These are phyloP conservation scores for Eupeodes luniger DNA, from an alignment of 2,888 invertebrate genomes.

Conservation along the genomic window DNA sequence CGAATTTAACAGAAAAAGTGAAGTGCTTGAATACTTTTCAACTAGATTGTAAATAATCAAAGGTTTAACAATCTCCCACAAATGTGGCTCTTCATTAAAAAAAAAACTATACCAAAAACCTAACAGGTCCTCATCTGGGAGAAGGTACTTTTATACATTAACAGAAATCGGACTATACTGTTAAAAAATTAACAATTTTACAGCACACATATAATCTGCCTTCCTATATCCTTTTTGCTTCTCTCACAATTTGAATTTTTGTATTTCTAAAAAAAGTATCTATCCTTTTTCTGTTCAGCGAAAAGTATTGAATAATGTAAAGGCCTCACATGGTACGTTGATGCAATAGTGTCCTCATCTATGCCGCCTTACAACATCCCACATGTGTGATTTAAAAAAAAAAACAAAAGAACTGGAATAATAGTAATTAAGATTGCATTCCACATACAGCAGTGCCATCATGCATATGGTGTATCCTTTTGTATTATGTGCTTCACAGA, in stretches of 20 bases:
- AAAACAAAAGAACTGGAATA: constrained; percentile 63
- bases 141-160: background rate
- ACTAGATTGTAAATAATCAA: constrained; percentile 12
- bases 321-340: constrained; percentile 26
- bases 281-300: constrained; percentile 28
- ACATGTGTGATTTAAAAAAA: constrained; percentile 58
- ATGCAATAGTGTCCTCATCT: constrained; percentile 40
- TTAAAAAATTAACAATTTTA: constrained; percentile 56
- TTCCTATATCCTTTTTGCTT: constrained; percentile 26
- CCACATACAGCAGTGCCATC: constrained; percentile 49
- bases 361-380: constrained; percentile 42
- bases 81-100: background rate
- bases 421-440: constrained; percentile 75
- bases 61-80: background rate
- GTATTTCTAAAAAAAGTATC: constrained; percentile 14
- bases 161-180: constrained; percentile 26
- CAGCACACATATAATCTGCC: constrained; percentile 41
- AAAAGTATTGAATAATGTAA: constrained; percentile 63
- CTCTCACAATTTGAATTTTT: background rate
- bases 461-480: constrained; percentile 40
- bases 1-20: no score
- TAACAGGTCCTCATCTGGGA: constrained; percentile 23
- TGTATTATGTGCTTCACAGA: constrained; percentile 23
- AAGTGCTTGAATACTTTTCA: background rate
- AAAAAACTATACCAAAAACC: constrained; percentile 29